Evolutionary conservation across 2,888 invertebrate species (phyloP), one percentile per base, ranked within the genome.

Genomic region (Cheilosia urbana): DNA sequence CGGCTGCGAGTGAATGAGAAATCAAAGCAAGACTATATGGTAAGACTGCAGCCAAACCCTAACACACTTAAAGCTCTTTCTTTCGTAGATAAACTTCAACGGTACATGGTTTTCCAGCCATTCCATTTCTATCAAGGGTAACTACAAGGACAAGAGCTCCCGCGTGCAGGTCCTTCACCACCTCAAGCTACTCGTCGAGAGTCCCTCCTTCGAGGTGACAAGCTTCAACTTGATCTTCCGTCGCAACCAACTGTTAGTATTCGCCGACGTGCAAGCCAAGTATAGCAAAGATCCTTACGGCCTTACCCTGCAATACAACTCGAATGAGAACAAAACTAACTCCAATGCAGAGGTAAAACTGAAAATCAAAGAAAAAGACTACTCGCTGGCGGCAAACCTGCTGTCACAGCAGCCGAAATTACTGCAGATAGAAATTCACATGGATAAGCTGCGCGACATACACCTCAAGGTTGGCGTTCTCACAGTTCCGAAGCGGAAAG

Each of bases 61-160:
- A 3, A 49, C 11, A 13, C 30, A 37, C 40, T 9, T 27, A 40
- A 15, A n/a, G 34, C 24, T 21, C n/a, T 11, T 30, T 63, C 55
- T 37, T 19, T 17, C 69, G 17, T 88, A 96, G 96, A 93, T 96
- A 30, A 95, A 96, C 88, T 93, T 96, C 47, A 93, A 93, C 34
- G 96, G 96, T 0, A 94, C 95, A 0, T 97, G 97, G 97, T 97
- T 97, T 90, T 96, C 96, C 57, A 96, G 96, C 0, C 92, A 92
- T 72, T 90, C 91, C 0, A 89, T 96, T 87, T 94, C 94, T 53
- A 93, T 95, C 1, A 94, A 94, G 87, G 97, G 96, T 0, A 93
- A 95, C 1, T 97, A 97, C 90, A 95, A 95, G 88, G 96, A 97
- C 90, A 94, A 94, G 88, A 96, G 96, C 0, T 94, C 95, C 4